Evolutionary conservation across 2,113 vertebrate species (phyloP).

Genomic region (Chaetops frenatus): DNA sequence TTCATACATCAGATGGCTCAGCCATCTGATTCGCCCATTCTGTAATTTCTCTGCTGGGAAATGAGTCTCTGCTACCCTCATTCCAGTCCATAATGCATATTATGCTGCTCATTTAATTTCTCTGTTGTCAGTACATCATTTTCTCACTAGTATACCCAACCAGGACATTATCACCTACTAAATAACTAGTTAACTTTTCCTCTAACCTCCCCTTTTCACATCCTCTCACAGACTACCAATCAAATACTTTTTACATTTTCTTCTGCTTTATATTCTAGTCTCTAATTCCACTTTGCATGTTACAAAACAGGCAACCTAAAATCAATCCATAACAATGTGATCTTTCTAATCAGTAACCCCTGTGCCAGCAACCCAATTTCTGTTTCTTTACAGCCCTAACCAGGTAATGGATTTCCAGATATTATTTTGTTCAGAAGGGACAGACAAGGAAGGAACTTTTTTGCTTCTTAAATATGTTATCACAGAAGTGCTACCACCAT

Average conservation of each 20-base stretch:
- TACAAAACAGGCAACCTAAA: not conserved
- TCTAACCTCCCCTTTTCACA: not conserved
- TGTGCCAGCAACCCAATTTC: not conserved
- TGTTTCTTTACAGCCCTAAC: not conserved
- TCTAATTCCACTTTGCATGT: not conserved
- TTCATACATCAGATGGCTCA: not conserved
- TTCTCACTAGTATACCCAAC: not conserved
- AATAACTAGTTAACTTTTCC: not conserved
- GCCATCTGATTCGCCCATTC: not conserved
- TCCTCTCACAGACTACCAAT: not conserved
- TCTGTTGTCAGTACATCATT: not conserved
- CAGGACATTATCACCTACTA: not conserved
- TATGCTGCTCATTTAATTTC: not conserved
- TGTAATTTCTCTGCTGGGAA: not conserved
- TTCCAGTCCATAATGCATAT: not conserved
- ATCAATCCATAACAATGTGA: not conserved
- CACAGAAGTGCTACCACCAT: not conserved
- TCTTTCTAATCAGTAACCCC: not conserved
- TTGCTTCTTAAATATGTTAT: not conserved
- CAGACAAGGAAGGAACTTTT: not conserved
- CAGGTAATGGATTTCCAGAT: not conserved
- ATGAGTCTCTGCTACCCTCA: not conserved
- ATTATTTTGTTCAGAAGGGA: not conserved
- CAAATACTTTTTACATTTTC: not conserved
- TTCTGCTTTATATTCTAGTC: not conserved